Evolutionary conservation across 2,888 invertebrate genomes (phyloP), one percentile per base, ranked within the genome.

Genomic region (Cantharis rustica): DNA sequence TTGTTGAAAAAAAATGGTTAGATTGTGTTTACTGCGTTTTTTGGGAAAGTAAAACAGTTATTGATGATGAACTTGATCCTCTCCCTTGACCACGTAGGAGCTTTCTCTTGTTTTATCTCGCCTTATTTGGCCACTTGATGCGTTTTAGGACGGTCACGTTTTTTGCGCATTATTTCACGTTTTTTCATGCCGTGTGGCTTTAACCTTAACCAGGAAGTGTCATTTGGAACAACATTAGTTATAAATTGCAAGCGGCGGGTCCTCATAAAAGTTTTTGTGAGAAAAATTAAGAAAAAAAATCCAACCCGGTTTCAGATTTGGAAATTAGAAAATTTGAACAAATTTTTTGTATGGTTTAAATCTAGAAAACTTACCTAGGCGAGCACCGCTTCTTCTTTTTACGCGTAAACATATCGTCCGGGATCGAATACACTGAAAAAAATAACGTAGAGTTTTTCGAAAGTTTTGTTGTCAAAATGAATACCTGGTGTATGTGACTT

Each of bases 321-420:
- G 47, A 47, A 23, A 23, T 23, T 31, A 13, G 31, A 13, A 31
- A 31, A n/a, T 47, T 47, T 9, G 7, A 1, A n/a, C n/a, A 13
- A 31, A 31, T n/a, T 47, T 7, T 47, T n/a, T n/a, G n/a, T n/a
- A n/a, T n/a, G n/a, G n/a, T n/a, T n/a, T n/a, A n/a, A n/a, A n/a
- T n/a, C n/a, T n/a, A n/a, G 7, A 0, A 62, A 72, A 93, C 96
- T 96, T 88, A 97, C 97, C 94, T 88, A 96, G 89, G 89, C 95
- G 93, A 83, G 95, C 95, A 85, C 96, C 95, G 86, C 95, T 95
- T 85, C 95, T 92, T 86, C 97, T 91, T 86, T 96, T 96, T 81
- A 98, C 97, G 71, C 98, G 93, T 79, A 98, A 91, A 87, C 97
- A 97, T 90, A 98, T 98, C 86, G 97, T 96, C 86, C 97, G 93